These are phyloP conservation scores for Rhinoptilus africanus DNA, from an alignment of 2,113 vertebrate species.

Conservation along the genomic window DNA sequence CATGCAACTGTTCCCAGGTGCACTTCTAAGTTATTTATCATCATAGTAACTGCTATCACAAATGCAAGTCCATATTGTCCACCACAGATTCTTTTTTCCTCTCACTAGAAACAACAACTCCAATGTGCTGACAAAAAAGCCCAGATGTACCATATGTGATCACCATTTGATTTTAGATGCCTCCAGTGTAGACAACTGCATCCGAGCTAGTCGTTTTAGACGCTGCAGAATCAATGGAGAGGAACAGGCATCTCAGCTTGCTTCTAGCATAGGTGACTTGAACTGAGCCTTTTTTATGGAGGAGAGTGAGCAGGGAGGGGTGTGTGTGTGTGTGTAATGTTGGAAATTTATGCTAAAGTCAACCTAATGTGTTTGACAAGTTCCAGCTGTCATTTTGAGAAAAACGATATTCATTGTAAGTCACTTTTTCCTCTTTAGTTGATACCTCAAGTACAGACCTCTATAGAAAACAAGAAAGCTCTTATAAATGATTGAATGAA, in stretches of 20 bases:
- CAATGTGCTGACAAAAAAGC: not conserved
- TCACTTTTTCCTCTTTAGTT: not conserved
- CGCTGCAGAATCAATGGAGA: not conserved
- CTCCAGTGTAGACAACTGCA: not conserved
- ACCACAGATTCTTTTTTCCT: not conserved
- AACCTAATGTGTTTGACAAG: not conserved
- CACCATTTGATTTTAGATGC: not conserved
- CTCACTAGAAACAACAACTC: not conserved
- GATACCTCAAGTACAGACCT: not conserved
- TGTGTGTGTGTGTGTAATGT: not conserved
- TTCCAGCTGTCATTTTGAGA: not conserved
- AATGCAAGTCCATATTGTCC: not conserved
- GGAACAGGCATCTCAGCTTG: not conserved
- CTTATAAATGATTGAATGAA: not conserved
- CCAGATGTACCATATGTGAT: not conserved
- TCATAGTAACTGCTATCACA: not conserved
- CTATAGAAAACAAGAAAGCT: not conserved
- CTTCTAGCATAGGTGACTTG: not conserved
- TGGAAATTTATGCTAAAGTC: not conserved
- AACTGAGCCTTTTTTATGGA: not conserved
- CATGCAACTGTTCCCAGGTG: not conserved
- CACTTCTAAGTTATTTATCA: not conserved
- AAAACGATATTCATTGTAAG: not conserved
- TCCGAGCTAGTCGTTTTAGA: not conserved
- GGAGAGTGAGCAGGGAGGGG: rapidly evolving